Evolutionary conservation across 2,797 vertebrate species (phyloP), one percentile per base, ranked within the genome.

Genomic region (Hydrolagus colliei): DNA sequence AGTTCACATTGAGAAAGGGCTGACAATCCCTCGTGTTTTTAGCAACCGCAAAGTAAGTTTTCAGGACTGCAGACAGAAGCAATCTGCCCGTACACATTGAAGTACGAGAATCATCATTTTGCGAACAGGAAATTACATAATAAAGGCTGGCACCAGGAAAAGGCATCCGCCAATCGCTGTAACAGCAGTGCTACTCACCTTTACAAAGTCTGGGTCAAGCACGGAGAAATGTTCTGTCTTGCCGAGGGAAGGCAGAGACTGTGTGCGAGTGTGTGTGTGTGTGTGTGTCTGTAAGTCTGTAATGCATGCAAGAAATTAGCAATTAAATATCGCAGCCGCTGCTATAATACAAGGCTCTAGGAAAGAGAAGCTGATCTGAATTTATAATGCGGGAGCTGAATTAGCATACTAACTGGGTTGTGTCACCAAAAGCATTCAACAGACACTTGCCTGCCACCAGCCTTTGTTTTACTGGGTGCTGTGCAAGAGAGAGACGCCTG

Each of bases 351-450:
- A 84, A 71, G 32, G 65, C 14, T 84, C 79, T 12, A 71, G 79
- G 79, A 84, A 67, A 84, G 79, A 84, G 65, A 71, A 84, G 79
- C 91, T 93, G 92, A 92, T 90, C 89, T 87, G 93, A 90, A 92
- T 93, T 76, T 62, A 91, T 91, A 93, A 79, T 0, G 85, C 87
- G 27, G 73, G 20, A 77, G 72, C 62, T 74, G 90, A 90, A 92
- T 92, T 93, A 93, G 91, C 93, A 93, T 92, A 92, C 89, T 92
- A 93, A 92, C 87, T 91, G 90, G 92, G 90, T 89, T 85, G 86
- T 88, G 90, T 88, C 92, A 90, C 89, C 88, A 86, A 89, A 88
- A 9, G 88, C 89, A 88, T 90, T 90, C 91, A 89, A 89, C 88
- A 90, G 90, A 88, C 3, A 71, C 79, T 84, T 35, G 65, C 79